These are phyloP conservation scores for Lasioglossum marginatum DNA, from an alignment of 2,888 invertebrate genomes.

Conservation along the genomic window DNA sequence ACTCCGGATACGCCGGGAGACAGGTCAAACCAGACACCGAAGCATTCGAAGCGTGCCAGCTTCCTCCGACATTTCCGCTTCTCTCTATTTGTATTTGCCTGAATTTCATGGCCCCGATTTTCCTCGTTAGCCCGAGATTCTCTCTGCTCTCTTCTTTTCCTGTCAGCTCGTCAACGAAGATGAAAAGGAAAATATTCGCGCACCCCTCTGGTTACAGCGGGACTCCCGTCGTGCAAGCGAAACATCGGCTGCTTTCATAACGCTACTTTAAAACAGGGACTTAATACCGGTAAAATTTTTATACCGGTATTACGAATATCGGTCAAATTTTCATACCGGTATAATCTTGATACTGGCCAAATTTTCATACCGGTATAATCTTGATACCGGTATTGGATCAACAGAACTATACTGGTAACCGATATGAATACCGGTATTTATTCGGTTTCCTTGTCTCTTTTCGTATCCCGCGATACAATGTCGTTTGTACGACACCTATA, in stretches of 20 bases:
- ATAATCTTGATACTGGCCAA: too few relatives aligned
- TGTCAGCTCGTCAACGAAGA: conserved; percentile 52
- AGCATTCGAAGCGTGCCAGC: conserved; percentile 55
- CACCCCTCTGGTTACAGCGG: conserved; percentile 14
- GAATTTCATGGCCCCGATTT: conserved; percentile 49
- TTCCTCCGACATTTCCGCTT: conserved; percentile 21
- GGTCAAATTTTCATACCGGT: too few relatives aligned
- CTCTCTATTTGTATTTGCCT: conserved; percentile 43
- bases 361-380: too few relatives aligned
- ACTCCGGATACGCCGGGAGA: conserved; percentile 50
- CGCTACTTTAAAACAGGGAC: conserved; percentile 30
- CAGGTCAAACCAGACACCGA: conserved; percentile 57
- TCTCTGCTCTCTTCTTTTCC: conserved; percentile 42
- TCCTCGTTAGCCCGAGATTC: conserved; percentile 49
- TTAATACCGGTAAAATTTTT: too few relatives aligned
- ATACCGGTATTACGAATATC: too few relatives aligned
- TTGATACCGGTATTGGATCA: too few relatives aligned
- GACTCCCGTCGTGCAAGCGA: conserved; percentile 25
- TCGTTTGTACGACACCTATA: too few relatives aligned
- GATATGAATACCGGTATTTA: too few relatives aligned
- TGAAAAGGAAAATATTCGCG: conserved; percentile 39
- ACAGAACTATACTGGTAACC: too few relatives aligned
- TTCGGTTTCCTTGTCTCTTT: too few relatives aligned
- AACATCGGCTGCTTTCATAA: conserved; percentile 31
- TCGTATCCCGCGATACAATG: too few relatives aligned